Evolutionary conservation across 1,140 invertebrate genomes (phyloP), one percentile per base, ranked within the genome.

Genomic region (Drosophila ficusphila): DNA sequence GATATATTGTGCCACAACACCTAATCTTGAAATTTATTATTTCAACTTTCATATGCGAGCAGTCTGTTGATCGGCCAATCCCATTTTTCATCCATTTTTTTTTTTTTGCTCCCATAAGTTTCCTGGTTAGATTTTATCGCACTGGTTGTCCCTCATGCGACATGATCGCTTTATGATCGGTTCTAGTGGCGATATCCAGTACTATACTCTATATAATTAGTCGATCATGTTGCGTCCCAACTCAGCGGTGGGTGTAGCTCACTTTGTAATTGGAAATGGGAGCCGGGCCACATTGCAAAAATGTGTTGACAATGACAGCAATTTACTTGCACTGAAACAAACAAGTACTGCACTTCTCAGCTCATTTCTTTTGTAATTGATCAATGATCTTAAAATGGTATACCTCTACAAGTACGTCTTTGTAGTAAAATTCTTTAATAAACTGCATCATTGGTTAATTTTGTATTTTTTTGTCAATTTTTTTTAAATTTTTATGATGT

Each of bases 51-150:
- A 44, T 19, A 39, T 12, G n/a, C n/a, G n/a, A n/a, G n/a, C n/a
- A 19, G 8, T 33, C 11, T 7, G 12, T 38, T 38, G 12, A 4
- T 12, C 11, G 25, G 53, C 53, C 60, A 60, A 60, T 42, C 60
- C 60, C 60, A 44, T 62, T 62, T 56, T 58, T 25, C 11, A 58
- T 14, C 12, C 12, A 57, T 25, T 23, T 38, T 41, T 41, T 38
- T 25, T 49, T 25, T 23, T 38, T 41, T 41, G 29, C 33, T 49
- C 36, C 23, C 56, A 14, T 19, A 18, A 39, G 51, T 65, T 70
- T 70, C 67, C 67, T 70, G 67, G 42, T 70, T 70, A 56, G 68
- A 71, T 71, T 14, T 44, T 58, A 49, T 62, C 60, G 21, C 29
- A 62, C 53, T 25, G 38, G 60, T 60, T 62, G 60, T 62, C 60